Conservation (phyloP, 2,113 vertebrate genomes). For the Rhea americana region DNA sequence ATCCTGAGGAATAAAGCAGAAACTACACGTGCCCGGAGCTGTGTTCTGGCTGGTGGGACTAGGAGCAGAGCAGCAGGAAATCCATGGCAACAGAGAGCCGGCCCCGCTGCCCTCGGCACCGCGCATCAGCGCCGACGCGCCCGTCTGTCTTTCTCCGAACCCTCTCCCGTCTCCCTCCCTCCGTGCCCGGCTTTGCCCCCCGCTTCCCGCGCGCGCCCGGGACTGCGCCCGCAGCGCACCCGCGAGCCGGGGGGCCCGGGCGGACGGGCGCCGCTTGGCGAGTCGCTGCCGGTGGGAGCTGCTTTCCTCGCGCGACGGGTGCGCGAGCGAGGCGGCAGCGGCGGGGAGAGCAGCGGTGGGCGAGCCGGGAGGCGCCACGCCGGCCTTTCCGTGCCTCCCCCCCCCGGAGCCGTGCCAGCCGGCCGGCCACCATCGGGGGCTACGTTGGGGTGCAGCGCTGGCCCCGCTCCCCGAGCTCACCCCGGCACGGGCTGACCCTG, state of each 20-base stretch:
- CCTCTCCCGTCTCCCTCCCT: background rate
- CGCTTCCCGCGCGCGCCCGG: background rate
- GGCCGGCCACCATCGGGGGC: too few relatives aligned
- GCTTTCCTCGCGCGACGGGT: background rate
- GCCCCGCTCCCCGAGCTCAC: too few relatives aligned
- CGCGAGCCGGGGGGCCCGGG: background rate
- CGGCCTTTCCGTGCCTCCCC: background rate
- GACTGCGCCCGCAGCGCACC: background rate
- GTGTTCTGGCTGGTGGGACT: conserved; percentile 57
- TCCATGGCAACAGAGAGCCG: conserved; percentile 13
- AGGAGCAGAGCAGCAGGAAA: conserved; percentile 39
- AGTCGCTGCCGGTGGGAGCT: background rate
- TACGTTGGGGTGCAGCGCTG: too few relatives aligned
- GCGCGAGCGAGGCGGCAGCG: background rate
- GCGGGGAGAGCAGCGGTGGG: background rate
- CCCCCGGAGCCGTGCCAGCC: background rate
- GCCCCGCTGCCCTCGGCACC: conserved; percentile 18
- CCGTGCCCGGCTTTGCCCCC: background rate
- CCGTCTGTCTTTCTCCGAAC: background rate
- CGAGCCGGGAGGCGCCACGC: background rate
- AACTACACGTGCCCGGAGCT: conserved; percentile 58
- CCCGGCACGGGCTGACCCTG: background rate
- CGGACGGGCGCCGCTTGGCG: accelerated
- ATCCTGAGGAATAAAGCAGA: conserved; percentile 69
- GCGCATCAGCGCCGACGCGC: background rate